phyloP scores from a whole-genome alignment of 2,113 vertebrate species.

The Pipa parva region DNA sequence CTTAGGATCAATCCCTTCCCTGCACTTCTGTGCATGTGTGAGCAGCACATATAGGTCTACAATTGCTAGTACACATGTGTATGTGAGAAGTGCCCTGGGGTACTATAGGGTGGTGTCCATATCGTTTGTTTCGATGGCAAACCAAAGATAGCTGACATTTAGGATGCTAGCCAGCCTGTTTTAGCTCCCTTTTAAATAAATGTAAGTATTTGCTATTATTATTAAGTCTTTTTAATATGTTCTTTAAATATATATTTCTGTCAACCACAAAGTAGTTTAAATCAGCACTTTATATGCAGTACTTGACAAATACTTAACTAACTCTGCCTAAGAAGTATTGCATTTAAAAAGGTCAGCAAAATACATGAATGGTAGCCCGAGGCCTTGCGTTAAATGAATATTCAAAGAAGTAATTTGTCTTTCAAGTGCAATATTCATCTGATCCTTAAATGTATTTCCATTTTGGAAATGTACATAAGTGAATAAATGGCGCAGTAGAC shows the following conservation, averaged over 20 bases:
- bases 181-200: too few relatives aligned
- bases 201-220: too few relatives aligned
- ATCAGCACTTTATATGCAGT: conserved; percentile 2
- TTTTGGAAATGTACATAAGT: neutral
- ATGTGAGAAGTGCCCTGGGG: too few relatives aligned
- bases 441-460: neutral
- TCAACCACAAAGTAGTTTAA: neutral
- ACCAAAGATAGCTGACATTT: too few relatives aligned
- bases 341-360: conserved; percentile 2
- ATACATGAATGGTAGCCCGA: neutral
- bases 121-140: too few relatives aligned
- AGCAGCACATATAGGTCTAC: too few relatives aligned
- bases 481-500: neutral
- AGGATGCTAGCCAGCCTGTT: too few relatives aligned
- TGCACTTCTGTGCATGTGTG: too few relatives aligned
- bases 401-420: conserved; percentile 2
- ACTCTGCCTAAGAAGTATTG: neutral
- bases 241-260: neutral
- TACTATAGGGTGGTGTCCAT: too few relatives aligned
- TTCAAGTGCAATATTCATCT: neutral
- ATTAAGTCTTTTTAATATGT: neutral
- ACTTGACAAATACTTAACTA: conserved; percentile 2
- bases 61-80: too few relatives aligned
- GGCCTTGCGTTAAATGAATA: neutral
- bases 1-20: too few relatives aligned